Base-by-base conservation (phyloP, 1,140 invertebrate species). In the Asbolus verrucosus region DNA sequence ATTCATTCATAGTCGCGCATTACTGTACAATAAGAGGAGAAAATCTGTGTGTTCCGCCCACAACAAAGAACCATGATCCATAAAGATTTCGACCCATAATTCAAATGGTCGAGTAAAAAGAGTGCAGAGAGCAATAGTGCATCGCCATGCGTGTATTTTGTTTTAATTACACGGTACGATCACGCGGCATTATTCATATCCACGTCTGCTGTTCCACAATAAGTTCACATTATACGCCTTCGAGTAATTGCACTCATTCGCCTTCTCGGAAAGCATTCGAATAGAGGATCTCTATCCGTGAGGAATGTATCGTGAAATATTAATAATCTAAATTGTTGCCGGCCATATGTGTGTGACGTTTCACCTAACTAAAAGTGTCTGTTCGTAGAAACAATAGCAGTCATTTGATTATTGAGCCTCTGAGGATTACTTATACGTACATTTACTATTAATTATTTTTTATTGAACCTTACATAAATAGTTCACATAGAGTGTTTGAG, bases 101-200 rank as follows among this genome's bases (percentile, higher is more conserved):
- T 54, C 46, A 54, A 54, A 54, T 54, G 46, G 19, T 54, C n/a
- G 21, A 54, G 46, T 54, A 68, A 68, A 41, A 54, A 43, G 54
- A 61, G 21, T 39, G 50, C 50, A 60, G 19, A 60, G 54, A 68
- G 50, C 33, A 60, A 68, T 50, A 39, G 54, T 63, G 61, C 43
- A 33, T 54, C 62, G 30, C 38, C 67, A 67, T 75, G 72, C 74
- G 73, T 75, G 72, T 67, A 73, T 75, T 76, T 75, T 73, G 73
- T 76, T 75, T 76, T 76, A 76, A 76, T 76, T 76, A 76, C 75
- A 76, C 73, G 75, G 41, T 72, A 72, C 59, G 69, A 75, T 73
- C 73, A 71, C 36, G 69, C 67, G 68, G 73, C 73, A 75, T 76
- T 76, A 76, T 76, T 76, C 75, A 76, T 75, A 68, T 75, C 41